phyloP scores from a whole-genome alignment of 2,888 invertebrate genomes.

The Cordilura impudica region DNA sequence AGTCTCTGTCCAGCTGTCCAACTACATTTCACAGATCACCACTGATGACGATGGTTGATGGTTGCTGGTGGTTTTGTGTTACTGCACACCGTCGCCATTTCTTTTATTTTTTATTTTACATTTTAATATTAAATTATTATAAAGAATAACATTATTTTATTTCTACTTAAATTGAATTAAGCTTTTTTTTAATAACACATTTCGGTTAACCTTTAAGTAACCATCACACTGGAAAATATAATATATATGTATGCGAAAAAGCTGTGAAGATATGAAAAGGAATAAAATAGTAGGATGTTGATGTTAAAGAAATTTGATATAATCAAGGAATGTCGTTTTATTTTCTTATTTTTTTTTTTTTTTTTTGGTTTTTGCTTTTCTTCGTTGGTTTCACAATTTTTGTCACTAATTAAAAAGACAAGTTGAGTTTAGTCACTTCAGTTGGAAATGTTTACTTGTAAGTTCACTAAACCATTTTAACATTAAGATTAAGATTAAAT shows the following conservation, averaged over 20 bases:
- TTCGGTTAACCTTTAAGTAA: not conserved
- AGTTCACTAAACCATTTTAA: conserved; percentile 49
- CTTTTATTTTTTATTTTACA: too few species aligned
- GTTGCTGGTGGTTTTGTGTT: not conserved
- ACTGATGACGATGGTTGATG: not conserved
- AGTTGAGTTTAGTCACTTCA: conserved; percentile 44
- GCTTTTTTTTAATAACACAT: not conserved
- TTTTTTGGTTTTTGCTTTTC: not conserved
- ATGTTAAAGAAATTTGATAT: conserved; percentile 19
- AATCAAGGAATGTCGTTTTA: conserved; percentile 2
- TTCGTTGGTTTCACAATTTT: conserved; percentile 21
- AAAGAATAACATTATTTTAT: not conserved
- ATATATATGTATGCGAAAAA: not conserved
- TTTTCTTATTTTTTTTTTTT: not conserved
- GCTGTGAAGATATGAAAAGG: too few species aligned
- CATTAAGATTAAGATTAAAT: conserved; percentile 53
- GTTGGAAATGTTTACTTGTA: conserved; percentile 24
- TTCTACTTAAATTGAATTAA: not conserved
- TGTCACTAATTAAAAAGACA: conserved; percentile 55
- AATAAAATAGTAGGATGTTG: not conserved
- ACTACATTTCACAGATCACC: not conserved
- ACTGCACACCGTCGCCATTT: not conserved
- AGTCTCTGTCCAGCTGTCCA: not conserved
- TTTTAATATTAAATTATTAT: not conserved
- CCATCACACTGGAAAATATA: not conserved